Conservation (phyloP, 2,888 invertebrate species). For the Tetheella fluctuosa region DNA sequence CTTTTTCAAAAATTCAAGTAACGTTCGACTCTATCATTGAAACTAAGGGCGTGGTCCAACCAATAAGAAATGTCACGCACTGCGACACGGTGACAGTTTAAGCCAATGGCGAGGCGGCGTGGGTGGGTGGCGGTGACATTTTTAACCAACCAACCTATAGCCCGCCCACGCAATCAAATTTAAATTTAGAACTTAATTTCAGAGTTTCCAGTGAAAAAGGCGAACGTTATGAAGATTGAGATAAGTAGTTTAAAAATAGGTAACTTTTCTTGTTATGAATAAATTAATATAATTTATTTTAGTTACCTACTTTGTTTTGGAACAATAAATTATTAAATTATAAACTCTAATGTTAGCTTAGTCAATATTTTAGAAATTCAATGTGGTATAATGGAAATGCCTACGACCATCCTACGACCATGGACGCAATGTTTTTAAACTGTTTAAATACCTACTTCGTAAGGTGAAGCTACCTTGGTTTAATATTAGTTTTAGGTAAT, state of each 20-base stretch:
- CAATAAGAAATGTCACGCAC: slow-evolving; percentile 75
- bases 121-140: slow-evolving; percentile 71
- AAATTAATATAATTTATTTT: too few species aligned
- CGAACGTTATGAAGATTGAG: neutral
- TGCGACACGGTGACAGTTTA: slow-evolving; percentile 79
- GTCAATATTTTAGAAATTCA: too few species aligned
- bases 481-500: too few species aligned
- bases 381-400: too few species aligned
- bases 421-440: too few species aligned
- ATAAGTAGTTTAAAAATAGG: neutral
- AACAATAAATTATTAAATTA: too few species aligned
- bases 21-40: neutral
- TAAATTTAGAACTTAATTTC: neutral
- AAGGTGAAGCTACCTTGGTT: too few species aligned
- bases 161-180: slow-evolving; percentile 58
- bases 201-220: neutral
- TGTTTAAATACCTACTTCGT: too few species aligned
- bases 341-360: too few species aligned
- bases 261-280: neutral
- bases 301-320: too few species aligned
- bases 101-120: slow-evolving; percentile 60
- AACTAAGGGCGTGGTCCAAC: slow-evolving; percentile 64
- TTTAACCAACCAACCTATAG: slow-evolving; percentile 58
- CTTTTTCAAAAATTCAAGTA: neutral
- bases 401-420: too few species aligned